Evolutionary conservation across 2,888 invertebrate species (phyloP), one percentile per base, ranked within the genome.

Genomic region (Megamerina dolium): DNA sequence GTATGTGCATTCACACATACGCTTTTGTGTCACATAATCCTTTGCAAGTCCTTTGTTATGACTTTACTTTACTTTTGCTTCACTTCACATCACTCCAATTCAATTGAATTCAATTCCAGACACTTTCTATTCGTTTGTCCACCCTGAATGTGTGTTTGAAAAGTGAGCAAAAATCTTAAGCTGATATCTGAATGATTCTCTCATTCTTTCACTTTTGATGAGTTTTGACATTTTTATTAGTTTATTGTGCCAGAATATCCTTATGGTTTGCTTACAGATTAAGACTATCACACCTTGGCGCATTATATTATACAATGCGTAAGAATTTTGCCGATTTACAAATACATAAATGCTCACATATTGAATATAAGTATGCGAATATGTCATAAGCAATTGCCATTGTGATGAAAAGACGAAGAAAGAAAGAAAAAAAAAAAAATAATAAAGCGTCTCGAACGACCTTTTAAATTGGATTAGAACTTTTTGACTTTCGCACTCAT

Each of bases 151-250:
- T 10, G 23, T 8, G 20, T 19, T 34, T 31, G 9, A 27, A 43
- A 44, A 46, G 43, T 50, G 27, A 26, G n/a, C n/a, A n/a, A 54
- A 57, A 58, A 57, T 54, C 57, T 56, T 52, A 58, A 56, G 57
- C 51, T 37, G 23, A 42, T 37, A 43, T 43, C 37, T 43, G 37
- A n/a, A n/a, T n/a, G n/a, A n/a, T 43, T 26, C 32, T 29, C 38
- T 27, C 43, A 38, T 43, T 43, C 9, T 5, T 9, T 14, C 13
- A 4, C 16, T 10, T 46, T 45, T 50, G 54, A 57, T 53, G 56
- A 54, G 54, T 61, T 59, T 58, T 63, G 63, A 64, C 63, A 55
- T 63, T 60, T 62, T 64, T 64, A 63, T 64, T 64, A 64, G 60
- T 63, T 60, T 57, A 58, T 61, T 63, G 63, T 58, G 51, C 45